Evolutionary conservation across 1,140 invertebrate species (phyloP).

Genomic region (Hyposmocoma kahamanoa): DNA sequence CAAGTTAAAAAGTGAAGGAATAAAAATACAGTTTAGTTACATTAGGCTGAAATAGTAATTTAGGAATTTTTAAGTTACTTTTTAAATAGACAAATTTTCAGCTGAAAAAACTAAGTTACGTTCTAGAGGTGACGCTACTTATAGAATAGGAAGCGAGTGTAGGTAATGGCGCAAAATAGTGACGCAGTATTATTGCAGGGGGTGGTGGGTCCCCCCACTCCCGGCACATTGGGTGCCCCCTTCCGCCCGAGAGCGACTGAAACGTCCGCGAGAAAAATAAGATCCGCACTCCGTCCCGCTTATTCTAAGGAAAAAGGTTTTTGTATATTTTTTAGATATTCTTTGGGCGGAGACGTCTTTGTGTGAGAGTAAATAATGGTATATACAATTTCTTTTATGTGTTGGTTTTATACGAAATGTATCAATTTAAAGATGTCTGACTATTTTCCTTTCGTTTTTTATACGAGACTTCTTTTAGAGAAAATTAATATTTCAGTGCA

Average conservation of each 20-base stretch:
- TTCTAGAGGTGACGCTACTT: constrained; percentile 51
- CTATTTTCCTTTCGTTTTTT: too few relatives aligned
- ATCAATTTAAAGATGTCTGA: too few relatives aligned
- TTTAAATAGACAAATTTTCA: too few relatives aligned
- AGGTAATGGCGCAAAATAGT: constrained; percentile 74
- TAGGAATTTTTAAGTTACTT: too few relatives aligned
- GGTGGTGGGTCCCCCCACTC: constrained; percentile 29
- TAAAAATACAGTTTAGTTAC: too few relatives aligned
- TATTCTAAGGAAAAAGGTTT: constrained; percentile 66
- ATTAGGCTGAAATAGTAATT: too few relatives aligned
- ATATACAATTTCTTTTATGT: constrained; percentile 31
- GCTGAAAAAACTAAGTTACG: too few relatives aligned
- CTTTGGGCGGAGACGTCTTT: constrained; percentile 34
- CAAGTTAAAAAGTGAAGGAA: too few relatives aligned
- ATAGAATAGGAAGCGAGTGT: constrained; percentile 72
- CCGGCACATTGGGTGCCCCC: too few relatives aligned
- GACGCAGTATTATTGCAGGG: constrained; percentile 73
- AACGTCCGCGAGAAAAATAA: constrained; percentile 71
- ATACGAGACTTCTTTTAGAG: too few relatives aligned
- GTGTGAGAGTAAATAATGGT: constrained; percentile 43
- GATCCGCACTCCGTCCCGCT: constrained; percentile 65
- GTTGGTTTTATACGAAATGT: constrained; percentile 13
- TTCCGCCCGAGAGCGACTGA: constrained; percentile 58
- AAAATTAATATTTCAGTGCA: too few relatives aligned
- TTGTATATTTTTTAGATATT: constrained; percentile 63